These are phyloP conservation scores for Yponomeuta sedellus DNA, from an alignment of 2,888 invertebrate genomes.

Conservation along the genomic window DNA sequence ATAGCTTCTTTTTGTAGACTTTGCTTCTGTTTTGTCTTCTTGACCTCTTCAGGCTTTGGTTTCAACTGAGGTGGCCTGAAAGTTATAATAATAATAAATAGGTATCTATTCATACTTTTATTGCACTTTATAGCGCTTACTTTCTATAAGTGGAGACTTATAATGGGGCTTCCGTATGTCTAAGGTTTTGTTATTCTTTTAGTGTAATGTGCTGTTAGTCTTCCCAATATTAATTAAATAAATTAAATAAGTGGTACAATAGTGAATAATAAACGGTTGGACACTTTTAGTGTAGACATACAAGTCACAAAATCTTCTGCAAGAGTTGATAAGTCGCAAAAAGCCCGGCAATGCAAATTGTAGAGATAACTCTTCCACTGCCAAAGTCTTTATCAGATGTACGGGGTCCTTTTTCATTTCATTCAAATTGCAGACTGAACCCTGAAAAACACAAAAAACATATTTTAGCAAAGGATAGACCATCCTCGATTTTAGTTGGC, in stretches of 20 bases:
- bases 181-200: too few relatives aligned
- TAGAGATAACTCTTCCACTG: slow-evolving; percentile 46
- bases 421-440: slow-evolving; percentile 40
- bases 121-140: too few relatives aligned
- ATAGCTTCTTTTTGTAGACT: background rate
- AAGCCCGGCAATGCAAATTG: slow-evolving; percentile 53
- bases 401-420: slow-evolving; percentile 44
- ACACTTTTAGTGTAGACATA: too few relatives aligned
- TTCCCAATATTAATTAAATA: too few relatives aligned
- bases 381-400: slow-evolving; percentile 41
- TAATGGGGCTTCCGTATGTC: too few relatives aligned
- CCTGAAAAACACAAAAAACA: slow-evolving; percentile 31
- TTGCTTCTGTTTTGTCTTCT: background rate
- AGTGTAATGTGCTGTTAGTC: too few relatives aligned
- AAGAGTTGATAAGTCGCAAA: slow-evolving; percentile 40
- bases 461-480: background rate
- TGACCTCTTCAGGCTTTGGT: background rate
- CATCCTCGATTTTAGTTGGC: background rate
- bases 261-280: too few relatives aligned
- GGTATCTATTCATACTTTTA: too few relatives aligned
- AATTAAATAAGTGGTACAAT: too few relatives aligned
- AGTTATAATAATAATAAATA: background rate
- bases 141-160: too few relatives aligned
- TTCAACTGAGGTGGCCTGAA: background rate
- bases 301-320: slow-evolving; percentile 37